A percentile compares a stretch with the other conserved stretches of the same genome.
These are phyloP conservation scores for Ceratina japonica DNA, from an alignment of 1,140 invertebrate species.

Conservation along the genomic window DNA sequence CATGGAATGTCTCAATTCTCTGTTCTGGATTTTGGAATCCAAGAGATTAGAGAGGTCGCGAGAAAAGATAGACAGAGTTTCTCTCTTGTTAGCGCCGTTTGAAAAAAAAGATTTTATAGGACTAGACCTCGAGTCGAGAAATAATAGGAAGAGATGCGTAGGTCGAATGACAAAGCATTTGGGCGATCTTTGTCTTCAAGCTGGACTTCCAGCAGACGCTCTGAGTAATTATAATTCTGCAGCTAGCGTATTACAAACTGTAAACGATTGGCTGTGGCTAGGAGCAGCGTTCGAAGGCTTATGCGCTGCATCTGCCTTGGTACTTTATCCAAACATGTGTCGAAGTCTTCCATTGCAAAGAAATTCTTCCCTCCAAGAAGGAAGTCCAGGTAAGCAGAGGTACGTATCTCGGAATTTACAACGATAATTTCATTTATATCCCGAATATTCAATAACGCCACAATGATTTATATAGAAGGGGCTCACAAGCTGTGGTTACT, in stretches of 20 bases:
- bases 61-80: conserved; percentile 91
- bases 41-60: conserved; percentile 91
- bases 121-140: conserved; percentile 91
- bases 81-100: conserved; percentile 93
- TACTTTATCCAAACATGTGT: conserved; percentile 90
- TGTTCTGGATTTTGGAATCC: conserved; percentile 96
- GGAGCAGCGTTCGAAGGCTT: conserved; percentile 93
- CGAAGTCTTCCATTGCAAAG: conserved; percentile 86
- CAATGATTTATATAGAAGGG: conserved; percentile 63
- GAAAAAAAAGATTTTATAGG: conserved; percentile 97
- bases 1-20: conserved; percentile 88
- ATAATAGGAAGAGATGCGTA: conserved; percentile 90
- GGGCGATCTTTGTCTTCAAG: conserved; percentile 94
- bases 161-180: conserved; percentile 96
- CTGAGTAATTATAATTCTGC: conserved; percentile 92
- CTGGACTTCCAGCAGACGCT: conserved; percentile 91
- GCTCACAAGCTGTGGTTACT: conserved; percentile 65
- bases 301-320: conserved; percentile 91
- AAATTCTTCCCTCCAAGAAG: conserved; percentile 91
- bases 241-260: conserved; percentile 90
- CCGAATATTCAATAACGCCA: conserved; percentile 16
- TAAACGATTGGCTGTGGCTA: conserved; percentile 97
- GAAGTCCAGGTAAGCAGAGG: conserved; percentile 83
- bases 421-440: too few relatives aligned
- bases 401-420: conserved; percentile 44